Base-by-base conservation (phyloP, 2,113 vertebrate genomes). In the Leptosomus discolor region DNA sequence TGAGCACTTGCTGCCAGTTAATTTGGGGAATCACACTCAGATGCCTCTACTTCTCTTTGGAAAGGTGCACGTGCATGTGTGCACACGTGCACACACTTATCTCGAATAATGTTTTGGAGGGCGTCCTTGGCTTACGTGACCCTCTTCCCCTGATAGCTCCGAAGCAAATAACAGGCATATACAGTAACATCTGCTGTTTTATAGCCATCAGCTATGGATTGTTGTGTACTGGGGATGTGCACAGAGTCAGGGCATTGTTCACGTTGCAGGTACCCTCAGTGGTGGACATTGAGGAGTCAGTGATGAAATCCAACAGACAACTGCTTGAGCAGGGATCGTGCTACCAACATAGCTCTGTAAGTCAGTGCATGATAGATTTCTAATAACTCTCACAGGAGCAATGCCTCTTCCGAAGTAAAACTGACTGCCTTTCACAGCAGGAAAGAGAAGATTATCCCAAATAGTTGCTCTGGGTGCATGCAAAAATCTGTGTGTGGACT, bases 191-290 rank as follows among this genome's bases (percentile, higher is more conserved):
- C 77, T 79, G 54, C 61, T 56, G 14, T 15, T 84, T 43, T 50
- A 30, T 7, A 50, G 26, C 61, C 20, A 8, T 57, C 77, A 76
- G 50, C 48, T 43, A 54, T 43, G 37, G 36, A n/a, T 18, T 19
- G 12, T 29, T 64, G 71, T 77, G 1, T 17, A 8, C 46, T 39
- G 46, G 22, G 45, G 46, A n/a, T 12, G 54, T 10, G 22, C 29
- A 12, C 13, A 24, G 65, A 30, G 41, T 24, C 71, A 41, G 45
- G 23, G 4, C 2, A 0, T 37, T 0, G 0, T 9, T 53, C 17
- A 7, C 0, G 0, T 20, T 26, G 24, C 34, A 17, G 46, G 48
- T 20, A 23, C 50, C 26, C 68, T 30, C 19, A 5, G 61, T 6
- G n/a, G 27, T 30, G 65, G 29, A 9, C 53, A 13, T 0, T 68